Conservation (phyloP, 1,140 invertebrate genomes). For the Olivierus martensii region DNA sequence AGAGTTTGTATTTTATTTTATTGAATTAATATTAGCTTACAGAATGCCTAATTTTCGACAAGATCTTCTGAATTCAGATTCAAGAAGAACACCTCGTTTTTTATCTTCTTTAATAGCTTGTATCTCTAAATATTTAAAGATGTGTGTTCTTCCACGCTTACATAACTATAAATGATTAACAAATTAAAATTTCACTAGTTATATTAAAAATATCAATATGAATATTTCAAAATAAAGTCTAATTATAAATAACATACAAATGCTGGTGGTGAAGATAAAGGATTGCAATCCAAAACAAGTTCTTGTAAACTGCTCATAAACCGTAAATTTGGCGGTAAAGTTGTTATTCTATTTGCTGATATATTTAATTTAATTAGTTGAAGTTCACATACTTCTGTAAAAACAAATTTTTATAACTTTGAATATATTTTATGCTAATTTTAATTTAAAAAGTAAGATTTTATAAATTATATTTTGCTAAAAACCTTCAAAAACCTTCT, state of each 20-base stretch:
- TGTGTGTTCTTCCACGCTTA: slow-evolving; percentile 76
- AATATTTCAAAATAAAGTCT: neutral
- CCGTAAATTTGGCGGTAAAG: slow-evolving; percentile 67
- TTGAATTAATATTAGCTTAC: neutral
- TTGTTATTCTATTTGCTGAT: slow-evolving; percentile 72
- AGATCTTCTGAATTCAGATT: slow-evolving; percentile 25
- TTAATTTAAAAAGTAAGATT: too few relatives aligned
- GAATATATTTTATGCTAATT: too few relatives aligned
- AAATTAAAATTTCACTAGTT: neutral
- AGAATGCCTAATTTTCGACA: slow-evolving; percentile 12
- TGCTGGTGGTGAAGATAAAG: slow-evolving; percentile 74
- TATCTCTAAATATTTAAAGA: slow-evolving; percentile 85
- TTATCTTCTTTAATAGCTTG: slow-evolving; percentile 51
- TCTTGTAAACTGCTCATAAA: slow-evolving; percentile 66
- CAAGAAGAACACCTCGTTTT: slow-evolving; percentile 26
- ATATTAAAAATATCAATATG: neutral
- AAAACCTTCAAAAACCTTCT: too few relatives aligned
- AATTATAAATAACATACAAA: slow-evolving; percentile 49
- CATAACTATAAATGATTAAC: slow-evolving; percentile 50
- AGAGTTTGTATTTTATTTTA: too few relatives aligned
- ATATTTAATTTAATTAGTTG: slow-evolving; percentile 70
- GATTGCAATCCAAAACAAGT: slow-evolving; percentile 69
- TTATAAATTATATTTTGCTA: too few relatives aligned
- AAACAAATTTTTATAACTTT: neutral
- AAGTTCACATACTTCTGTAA: slow-evolving; percentile 69